Percentiles rank a stretch among this genome's conserved stretches.
These are phyloP conservation scores for Coelogynopora nodosa DNA, from an alignment of 2,888 invertebrate genomes.

Conservation along the genomic window DNA sequence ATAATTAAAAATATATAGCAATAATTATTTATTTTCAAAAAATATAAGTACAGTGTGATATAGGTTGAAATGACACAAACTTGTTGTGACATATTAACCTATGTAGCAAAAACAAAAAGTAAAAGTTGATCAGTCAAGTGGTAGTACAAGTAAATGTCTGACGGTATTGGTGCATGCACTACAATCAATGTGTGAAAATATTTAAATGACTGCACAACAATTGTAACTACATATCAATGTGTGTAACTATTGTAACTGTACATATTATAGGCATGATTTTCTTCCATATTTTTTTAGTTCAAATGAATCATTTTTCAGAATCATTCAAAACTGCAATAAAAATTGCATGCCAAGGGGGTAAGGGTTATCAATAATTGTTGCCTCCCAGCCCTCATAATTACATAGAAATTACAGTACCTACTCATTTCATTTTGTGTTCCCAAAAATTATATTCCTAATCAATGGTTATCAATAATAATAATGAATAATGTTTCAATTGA, in stretches of 20 bases:
- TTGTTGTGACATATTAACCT: constrained; percentile 17
- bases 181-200: background rate
- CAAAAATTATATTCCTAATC: too few species aligned
- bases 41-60: constrained; percentile 15
- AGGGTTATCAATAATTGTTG: too few species aligned
- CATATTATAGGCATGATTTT: too few species aligned
- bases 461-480: too few species aligned
- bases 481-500: too few species aligned
- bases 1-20: background rate
- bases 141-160: constrained; percentile 13
- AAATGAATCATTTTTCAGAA: too few species aligned
- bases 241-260: background rate
- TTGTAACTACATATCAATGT: constrained; percentile 23
- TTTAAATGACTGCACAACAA: background rate
- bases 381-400: too few species aligned
- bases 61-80: constrained; percentile 5
- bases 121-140: background rate
- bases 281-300: too few species aligned
- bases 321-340: too few species aligned
- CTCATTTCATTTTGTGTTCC: too few species aligned
- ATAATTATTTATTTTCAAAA: background rate
- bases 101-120: background rate
- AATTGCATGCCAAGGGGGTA: too few species aligned
- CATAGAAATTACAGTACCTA: too few species aligned
- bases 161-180: background rate